Evolutionary conservation across 2,888 invertebrate species (phyloP), one percentile per base, ranked within the genome.

Genomic region (Exephanes ischioxanthus): DNA sequence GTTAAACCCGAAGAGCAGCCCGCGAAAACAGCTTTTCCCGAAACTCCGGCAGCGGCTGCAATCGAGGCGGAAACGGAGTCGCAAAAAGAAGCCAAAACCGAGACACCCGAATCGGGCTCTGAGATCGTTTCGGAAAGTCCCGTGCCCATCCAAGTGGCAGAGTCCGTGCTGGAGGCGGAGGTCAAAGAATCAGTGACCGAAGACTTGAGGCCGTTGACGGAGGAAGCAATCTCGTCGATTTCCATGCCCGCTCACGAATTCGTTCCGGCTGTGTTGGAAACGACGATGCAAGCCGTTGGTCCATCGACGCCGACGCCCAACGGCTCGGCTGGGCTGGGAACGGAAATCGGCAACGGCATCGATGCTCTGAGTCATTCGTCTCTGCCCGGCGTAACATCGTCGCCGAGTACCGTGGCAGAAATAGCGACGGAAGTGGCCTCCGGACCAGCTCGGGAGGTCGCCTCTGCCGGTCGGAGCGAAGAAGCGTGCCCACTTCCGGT

Each of bases 91-190:
- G 11, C 51, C 3, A 30, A 76, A 61, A 30, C 19, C 51, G 67
- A 73, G 7, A 33, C n/a, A 26, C 14, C 51, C 9, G 48, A 61
- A 63, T 2, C 53, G 11, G 22, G 58, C 37, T 33, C 53, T 7
- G 87, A 88, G 67, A 61, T 80, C 4, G 67, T 53, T 48, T 71
- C 85, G 16, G 90, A 90, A 30, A 92, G 90, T 76, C 88, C 90
- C 9, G 93, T 94, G 51, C 93, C 93, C 1, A 92, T 93, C 73
- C 93, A 93, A 88, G 92, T 93, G 0, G 94, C 93, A 0, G 94
- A 94, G 87, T 93, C 93, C 3, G 93, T 94, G 70, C 88, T 94
- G 5, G 92, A 93, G 80, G 83, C 93, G 9, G 93, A 93, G 55
- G 89, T 92, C 2, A 93, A 93, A 77, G 93, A 93, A 85, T 92